Evolutionary conservation across 2,113 vertebrate genomes (phyloP).

Genomic region (Psophia crepitans): DNA sequence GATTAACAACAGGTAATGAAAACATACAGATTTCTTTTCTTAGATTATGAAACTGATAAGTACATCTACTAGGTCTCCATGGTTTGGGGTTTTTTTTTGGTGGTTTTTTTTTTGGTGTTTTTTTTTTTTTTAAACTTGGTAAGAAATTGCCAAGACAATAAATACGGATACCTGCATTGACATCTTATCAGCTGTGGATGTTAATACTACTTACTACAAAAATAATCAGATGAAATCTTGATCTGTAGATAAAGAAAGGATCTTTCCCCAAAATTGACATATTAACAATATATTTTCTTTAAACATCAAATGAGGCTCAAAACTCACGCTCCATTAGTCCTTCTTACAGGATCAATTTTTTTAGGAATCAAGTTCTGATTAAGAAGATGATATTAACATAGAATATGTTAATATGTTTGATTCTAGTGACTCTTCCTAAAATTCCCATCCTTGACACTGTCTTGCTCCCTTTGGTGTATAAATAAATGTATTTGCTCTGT

Average conservation of each 20-base stretch:
- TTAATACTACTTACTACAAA: not conserved
- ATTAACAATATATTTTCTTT: not conserved
- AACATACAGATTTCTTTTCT: not conserved
- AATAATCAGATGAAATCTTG: not conserved
- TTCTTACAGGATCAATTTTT: not conserved
- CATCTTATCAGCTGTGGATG: not conserved
- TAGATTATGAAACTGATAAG: not conserved
- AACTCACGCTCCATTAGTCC: not conserved
- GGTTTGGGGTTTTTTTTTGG: not conserved
- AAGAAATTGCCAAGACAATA: not conserved
- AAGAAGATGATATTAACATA: not conserved
- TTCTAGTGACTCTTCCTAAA: not conserved
- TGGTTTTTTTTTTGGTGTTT: no score
- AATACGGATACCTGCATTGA: not conserved
- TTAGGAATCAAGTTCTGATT: not conserved
- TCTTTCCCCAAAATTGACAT: not conserved
- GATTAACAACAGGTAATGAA: not conserved
- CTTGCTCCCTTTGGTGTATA: constrained; percentile 12
- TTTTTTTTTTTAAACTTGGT: not conserved
- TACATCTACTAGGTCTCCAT: not conserved
- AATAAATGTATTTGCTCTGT: constrained; percentile 25
- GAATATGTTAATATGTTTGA: not conserved
- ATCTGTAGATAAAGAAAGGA: not conserved
- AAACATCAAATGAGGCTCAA: not conserved
- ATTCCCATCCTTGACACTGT: constrained; percentile 9